Percentiles rank a stretch among this genome's conserved stretches.
Conservation (phyloP, 2,113 vertebrate genomes). For the Oryzias curvinotus region DNA sequence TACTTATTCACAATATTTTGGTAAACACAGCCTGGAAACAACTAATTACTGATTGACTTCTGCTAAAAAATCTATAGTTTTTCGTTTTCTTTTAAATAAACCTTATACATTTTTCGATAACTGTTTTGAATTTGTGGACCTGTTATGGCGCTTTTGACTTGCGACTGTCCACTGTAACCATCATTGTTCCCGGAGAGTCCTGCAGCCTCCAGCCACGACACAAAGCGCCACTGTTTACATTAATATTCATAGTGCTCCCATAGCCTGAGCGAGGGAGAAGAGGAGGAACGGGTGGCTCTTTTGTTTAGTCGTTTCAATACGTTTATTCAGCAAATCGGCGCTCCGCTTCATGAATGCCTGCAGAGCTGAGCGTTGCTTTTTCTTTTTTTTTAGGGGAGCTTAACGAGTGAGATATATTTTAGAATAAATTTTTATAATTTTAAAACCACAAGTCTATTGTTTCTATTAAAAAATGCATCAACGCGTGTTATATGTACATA, state of each 20-base stretch:
- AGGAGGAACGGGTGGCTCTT: constrained; percentile 86
- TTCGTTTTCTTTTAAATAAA: background rate
- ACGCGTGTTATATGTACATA: background rate
- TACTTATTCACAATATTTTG: no score
- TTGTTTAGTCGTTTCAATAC: constrained; percentile 83
- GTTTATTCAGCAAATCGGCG: constrained; percentile 83
- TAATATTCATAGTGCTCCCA: constrained; percentile 86
- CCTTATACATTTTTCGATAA: background rate
- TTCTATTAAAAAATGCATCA: background rate
- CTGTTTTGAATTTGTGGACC: constrained; percentile 14
- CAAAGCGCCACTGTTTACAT: constrained; percentile 85
- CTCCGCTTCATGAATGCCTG: constrained; percentile 72
- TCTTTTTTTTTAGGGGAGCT: no score
- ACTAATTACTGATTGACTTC: background rate
- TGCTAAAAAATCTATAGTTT: background rate
- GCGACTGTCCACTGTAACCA: constrained; percentile 67
- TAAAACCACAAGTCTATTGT: no score
- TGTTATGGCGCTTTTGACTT: constrained; percentile 43
- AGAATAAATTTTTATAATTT: no score
- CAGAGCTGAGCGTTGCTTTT: constrained; percentile 59
- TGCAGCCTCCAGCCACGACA: constrained; percentile 77
- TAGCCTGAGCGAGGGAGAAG: constrained; percentile 77
- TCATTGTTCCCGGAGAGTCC: constrained; percentile 80
- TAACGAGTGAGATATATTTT: no score
- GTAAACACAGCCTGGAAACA: background rate